Base-by-base conservation (phyloP, 2,797 vertebrate genomes). In the Hemitrygon akajei region DNA sequence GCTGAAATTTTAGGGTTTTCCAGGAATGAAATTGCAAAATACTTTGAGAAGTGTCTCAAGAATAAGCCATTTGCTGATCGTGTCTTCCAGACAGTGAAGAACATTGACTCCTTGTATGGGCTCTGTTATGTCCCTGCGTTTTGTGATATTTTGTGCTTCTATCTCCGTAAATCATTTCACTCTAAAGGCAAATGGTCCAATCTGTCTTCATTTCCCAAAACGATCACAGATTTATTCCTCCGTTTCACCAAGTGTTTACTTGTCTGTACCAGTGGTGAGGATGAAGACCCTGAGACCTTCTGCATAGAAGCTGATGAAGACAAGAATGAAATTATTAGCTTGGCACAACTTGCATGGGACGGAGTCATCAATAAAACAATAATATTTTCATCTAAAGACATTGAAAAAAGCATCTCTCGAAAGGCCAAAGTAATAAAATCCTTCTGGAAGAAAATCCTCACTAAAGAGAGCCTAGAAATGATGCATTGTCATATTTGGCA, bases 1-100 rank as follows among this genome's bases (percentile, higher is more conserved):
- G 82, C 56, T 86, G 82, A 86, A n/a, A 86, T 86, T n/a, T 86
- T 86, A 63, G 82, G 82, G n/a, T 86, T 86, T 86, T 86, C 82
- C 27, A 86, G 16, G n/a, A 86, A n/a, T 4, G 82, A 86, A 86
- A 86, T 86, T 60, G 56, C 27, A 60, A 27, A 25, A 63, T 86
- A 86, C 56, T 63, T 86, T 86, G 1, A n/a, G 82, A 86, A 86
- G 58, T 60, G 82, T 27, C 58, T 86, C 58, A 86, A 86, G 58
- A 56, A 86, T 63, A 86, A n/a, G 60, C n/a, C 16, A 7, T 56
- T 60, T 86, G 82, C 82, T n/a, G 56, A 86, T 18, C 30, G n/a
- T 63, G 82, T 60, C 56, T 86, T 86, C 60, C 82, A 1, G 60
- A 86, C 56, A 1, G 82, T 86, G 82, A 86, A 86, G 82, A n/a